These are phyloP conservation scores for Apostichopus parvimensis DNA, from an alignment of 35 echinoderm and acorn worm species.

Conservation along the genomic window DNA sequence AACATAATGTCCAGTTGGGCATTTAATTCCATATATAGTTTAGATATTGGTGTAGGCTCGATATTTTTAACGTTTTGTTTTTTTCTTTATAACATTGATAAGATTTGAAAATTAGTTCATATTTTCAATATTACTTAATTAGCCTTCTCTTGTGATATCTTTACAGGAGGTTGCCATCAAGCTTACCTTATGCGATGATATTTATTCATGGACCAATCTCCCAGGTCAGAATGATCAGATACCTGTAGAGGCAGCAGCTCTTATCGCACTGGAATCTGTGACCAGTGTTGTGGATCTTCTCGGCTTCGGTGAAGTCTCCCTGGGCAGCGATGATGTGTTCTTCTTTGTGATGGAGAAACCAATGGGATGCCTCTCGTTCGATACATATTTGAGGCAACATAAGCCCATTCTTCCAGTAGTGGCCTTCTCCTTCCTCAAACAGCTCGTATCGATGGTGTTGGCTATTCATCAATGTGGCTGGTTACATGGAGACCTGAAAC, in stretches of 20 bases:
- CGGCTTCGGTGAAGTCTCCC: background rate
- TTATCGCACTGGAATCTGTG: background rate
- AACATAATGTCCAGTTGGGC: too few species aligned
- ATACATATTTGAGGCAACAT: background rate
- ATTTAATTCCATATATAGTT: too few species aligned
- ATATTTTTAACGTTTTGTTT: too few species aligned
- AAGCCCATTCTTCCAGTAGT: background rate
- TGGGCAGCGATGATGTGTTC: background rate
- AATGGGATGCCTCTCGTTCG: background rate
- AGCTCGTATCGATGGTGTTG: background rate
- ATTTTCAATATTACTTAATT: too few species aligned
- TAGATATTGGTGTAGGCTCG: too few species aligned
- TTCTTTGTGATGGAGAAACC: constrained; percentile 37
- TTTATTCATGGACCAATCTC: background rate
- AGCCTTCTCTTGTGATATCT: background rate
- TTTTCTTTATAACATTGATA: too few species aligned
- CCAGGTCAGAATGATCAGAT: background rate
- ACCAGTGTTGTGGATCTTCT: background rate
- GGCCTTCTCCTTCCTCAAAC: constrained; percentile 18
- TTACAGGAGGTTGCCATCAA: constrained; percentile 44
- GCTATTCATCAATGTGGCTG: constrained; percentile 16
- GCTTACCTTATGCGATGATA: background rate
- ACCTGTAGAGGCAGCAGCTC: constrained; percentile 14
- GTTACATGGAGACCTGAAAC: background rate
- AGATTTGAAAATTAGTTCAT: too few species aligned